These are phyloP conservation scores for Plutomurus gul DNA, from an alignment of 1,140 invertebrate genomes.

Conservation along the genomic window DNA sequence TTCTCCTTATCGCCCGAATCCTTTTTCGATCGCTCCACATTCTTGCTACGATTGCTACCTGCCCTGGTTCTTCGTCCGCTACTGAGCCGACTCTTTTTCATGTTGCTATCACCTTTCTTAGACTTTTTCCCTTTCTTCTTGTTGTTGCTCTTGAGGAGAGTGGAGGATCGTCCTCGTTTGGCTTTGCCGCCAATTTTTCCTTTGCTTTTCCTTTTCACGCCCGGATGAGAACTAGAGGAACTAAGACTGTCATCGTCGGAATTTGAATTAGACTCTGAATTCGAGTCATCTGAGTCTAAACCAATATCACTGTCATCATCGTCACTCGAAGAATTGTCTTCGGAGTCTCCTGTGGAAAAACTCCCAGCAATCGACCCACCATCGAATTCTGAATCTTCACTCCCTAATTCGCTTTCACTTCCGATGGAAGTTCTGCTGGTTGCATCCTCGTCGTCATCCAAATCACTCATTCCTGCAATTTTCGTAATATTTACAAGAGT, in stretches of 20 bases:
- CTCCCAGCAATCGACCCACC: conserved; percentile 27
- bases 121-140: conserved; percentile 5
- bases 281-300: neutral
- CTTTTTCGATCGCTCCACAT: neutral
- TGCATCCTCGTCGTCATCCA: conserved; percentile 59
- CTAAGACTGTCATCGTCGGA: conserved; percentile 39
- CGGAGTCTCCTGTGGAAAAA: conserved; percentile 12
- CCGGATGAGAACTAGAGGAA: conserved; percentile 15
- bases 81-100: neutral
- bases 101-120: neutral
- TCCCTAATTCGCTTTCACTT: conserved; percentile 40
- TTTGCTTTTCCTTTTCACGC: conserved; percentile 31
- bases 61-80: conserved; percentile 15
- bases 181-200: conserved; percentile 8
- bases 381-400: conserved; percentile 42
- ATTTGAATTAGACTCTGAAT: conserved; percentile 24
- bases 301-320: conserved; percentile 46
- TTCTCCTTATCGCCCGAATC: neutral
- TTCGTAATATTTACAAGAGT: neutral
- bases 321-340: conserved; percentile 51
- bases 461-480: neutral
- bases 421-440: conserved; percentile 44
- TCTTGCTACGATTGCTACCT: neutral
- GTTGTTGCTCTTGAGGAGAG: neutral
- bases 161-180: neutral